phyloP scores from a whole-genome alignment of 2,888 invertebrate genomes.

The Cancer borealis region DNA sequence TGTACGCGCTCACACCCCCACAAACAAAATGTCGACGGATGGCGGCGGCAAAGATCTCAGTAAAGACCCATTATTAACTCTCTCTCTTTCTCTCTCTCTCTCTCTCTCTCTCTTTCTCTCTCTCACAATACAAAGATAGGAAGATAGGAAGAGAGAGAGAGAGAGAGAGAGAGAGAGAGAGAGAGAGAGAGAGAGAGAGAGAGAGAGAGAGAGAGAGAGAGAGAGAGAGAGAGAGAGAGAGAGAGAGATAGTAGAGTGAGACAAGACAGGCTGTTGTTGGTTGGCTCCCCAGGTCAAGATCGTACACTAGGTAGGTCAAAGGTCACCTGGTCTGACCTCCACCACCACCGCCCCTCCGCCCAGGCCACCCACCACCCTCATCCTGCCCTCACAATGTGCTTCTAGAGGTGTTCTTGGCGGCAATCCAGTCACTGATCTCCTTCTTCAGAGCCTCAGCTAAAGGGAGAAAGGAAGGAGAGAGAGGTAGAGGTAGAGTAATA shows the following conservation, averaged over 20 bases:
- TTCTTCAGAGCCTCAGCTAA: slow-evolving; percentile 91
- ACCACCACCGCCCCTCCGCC: not conserved
- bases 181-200: not conserved
- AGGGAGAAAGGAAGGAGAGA: not conserved
- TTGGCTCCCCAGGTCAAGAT: slow-evolving; percentile 14
- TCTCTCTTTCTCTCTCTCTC: slow-evolving; percentile 21
- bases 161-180: not conserved
- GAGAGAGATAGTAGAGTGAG: not conserved
- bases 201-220: not conserved
- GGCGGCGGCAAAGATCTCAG: not conserved
- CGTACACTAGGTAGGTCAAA: not conserved
- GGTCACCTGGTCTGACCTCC: slow-evolving; percentile 35
- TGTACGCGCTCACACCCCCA: too few species aligned
- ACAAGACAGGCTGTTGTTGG: not conserved
- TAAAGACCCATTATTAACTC: not conserved
- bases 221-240: not conserved
- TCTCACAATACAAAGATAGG: not conserved
- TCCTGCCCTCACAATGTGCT: slow-evolving; percentile 72
- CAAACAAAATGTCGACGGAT: not conserved
- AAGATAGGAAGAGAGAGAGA: too few species aligned
- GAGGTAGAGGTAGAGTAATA: too few species aligned
- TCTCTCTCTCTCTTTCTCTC: not conserved
- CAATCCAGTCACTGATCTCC: slow-evolving; percentile 90
- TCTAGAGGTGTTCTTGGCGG: slow-evolving; percentile 67
- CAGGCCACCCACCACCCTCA: slow-evolving; percentile 46